phyloP scores from a whole-genome alignment of 2,888 invertebrate genomes.

The Hemithea aestivaria region DNA sequence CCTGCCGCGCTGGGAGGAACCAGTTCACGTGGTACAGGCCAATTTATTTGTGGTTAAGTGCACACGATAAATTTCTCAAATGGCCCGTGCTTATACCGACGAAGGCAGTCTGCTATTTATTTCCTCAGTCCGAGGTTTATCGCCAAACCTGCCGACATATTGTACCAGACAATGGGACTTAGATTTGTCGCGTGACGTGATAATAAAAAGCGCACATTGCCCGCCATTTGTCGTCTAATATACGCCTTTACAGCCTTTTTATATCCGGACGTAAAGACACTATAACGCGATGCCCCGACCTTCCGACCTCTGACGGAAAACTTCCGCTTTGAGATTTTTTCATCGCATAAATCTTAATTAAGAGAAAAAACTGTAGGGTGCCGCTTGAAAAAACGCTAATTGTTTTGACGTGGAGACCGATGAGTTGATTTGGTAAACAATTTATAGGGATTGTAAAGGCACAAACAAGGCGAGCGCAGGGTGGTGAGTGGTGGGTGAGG shows the following conservation, averaged over 20 bases:
- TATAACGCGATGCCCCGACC: conserved; percentile 29
- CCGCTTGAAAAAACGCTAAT: conserved; percentile 37
- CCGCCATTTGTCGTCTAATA: conserved; percentile 51
- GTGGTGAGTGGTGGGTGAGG: conserved; percentile 18
- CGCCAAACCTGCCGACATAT: conserved; percentile 53
- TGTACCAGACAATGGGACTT: conserved; percentile 53
- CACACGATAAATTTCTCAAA: conserved; percentile 77
- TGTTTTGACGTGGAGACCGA: conserved; percentile 43
- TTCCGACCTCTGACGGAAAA: conserved; percentile 27
- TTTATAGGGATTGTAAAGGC: conserved; percentile 34
- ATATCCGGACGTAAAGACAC: conserved; percentile 41
- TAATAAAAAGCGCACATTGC: conserved; percentile 53
- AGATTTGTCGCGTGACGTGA: conserved; percentile 59
- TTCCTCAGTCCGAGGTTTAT: conserved; percentile 63
- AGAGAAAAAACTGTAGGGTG: conserved; percentile 29
- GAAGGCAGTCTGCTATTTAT: conserved; percentile 72
- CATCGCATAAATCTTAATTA: conserved; percentile 30
- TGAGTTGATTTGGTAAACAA: conserved; percentile 50
- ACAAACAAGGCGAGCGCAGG: conserved; percentile 35
- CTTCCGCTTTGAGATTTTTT: conserved; percentile 27
- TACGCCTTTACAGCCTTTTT: conserved; percentile 45
- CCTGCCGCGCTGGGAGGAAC: conserved; percentile 35
- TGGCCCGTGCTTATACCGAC: conserved; percentile 69
- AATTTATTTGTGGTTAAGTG: conserved; percentile 78
- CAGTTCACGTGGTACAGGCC: conserved; percentile 56